Evolutionary conservation across 53 echinoderm and acorn worm species (phyloP).

Genomic region (Echinarachnius parma): DNA sequence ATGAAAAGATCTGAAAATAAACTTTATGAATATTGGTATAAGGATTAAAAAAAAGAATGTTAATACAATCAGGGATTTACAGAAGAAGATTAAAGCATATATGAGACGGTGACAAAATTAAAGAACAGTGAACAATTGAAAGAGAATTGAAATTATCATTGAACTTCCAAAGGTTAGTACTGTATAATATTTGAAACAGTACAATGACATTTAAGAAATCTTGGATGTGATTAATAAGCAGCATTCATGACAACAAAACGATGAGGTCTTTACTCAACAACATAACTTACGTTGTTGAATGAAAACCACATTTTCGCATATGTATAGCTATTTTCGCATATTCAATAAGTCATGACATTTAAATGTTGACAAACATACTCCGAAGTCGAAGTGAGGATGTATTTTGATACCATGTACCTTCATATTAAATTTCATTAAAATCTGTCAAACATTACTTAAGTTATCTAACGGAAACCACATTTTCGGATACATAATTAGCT

Average conservation of each 20-base stretch:
- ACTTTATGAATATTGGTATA: neutral
- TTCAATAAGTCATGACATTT: neutral
- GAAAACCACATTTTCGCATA: neutral
- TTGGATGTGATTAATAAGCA: constrained; percentile 1
- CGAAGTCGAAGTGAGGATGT: no score
- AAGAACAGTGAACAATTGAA: neutral
- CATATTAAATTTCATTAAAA: no score
- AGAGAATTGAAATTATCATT: constrained; percentile 7
- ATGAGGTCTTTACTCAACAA: neutral
- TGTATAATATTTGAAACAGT: no score
- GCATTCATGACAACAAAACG: neutral
- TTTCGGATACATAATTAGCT: neutral
- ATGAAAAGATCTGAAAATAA: no score
- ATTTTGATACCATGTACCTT: neutral
- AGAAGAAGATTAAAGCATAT: constrained; percentile 12
- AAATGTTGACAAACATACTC: neutral
- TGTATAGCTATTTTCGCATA: neutral
- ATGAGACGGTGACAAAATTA: constrained; percentile 10
- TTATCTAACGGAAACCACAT: neutral
- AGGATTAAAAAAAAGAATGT: constrained; percentile 1
- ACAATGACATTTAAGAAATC: neutral
- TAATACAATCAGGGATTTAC: constrained; percentile 11
- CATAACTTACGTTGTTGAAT: neutral
- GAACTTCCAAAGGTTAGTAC: constrained; percentile 1
- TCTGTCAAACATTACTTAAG: neutral